These are phyloP conservation scores for Porites australiensis DNA, from an alignment of 64 coral and sea anemone species.

Conservation along the genomic window DNA sequence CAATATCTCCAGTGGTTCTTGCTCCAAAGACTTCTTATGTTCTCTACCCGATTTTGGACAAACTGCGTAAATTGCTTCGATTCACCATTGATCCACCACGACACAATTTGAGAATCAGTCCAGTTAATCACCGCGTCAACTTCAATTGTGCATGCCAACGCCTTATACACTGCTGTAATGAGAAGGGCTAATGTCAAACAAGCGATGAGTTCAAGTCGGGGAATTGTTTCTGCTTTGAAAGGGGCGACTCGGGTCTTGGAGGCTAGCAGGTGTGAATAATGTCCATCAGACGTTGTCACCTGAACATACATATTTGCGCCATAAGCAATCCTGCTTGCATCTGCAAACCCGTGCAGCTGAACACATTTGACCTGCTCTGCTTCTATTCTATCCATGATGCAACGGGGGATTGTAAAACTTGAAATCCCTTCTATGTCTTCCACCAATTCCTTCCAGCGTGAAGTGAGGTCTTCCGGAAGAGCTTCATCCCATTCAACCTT, in stretches of 20 bases:
- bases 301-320: constrained; percentile 10
- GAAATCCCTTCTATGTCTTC: constrained; percentile 13
- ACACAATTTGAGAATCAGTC: constrained; percentile 6
- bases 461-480: not conserved
- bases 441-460: constrained; percentile 12
- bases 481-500: constrained; percentile 25
- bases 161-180: not conserved
- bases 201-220: not conserved
- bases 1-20: not conserved
- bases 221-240: not conserved
- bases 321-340: constrained; percentile 10
- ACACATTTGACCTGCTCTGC: not conserved
- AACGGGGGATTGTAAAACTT: not conserved
- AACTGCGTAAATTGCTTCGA: not conserved
- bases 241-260: not conserved
- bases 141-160: not conserved
- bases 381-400: constrained; percentile 6
- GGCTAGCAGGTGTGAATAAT: not conserved
- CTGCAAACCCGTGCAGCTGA: constrained; percentile 38
- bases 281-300: not conserved
- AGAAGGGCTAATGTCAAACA: not conserved
- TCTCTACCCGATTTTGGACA: not conserved
- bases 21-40: not conserved
- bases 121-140: not conserved
- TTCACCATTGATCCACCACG: not conserved